Percentiles rank a stretch among this genome's conserved stretches.
phyloP scores from a whole-genome alignment of 1,140 invertebrate species.

The Cydia pomonella region DNA sequence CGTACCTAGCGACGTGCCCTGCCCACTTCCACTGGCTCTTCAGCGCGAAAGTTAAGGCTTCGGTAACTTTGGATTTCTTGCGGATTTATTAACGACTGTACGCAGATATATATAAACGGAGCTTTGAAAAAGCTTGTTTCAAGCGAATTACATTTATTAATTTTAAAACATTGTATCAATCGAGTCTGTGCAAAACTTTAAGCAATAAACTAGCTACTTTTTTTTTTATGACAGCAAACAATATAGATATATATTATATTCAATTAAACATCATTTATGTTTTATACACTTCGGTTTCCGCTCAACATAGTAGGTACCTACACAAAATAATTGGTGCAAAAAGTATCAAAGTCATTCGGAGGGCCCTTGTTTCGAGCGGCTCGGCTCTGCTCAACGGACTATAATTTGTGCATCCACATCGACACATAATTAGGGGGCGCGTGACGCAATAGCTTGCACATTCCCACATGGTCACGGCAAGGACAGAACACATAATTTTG shows the following conservation, averaged over 20 bases:
- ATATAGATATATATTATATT: not conserved
- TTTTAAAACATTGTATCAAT: too few relatives aligned
- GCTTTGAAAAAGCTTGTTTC: too few relatives aligned
- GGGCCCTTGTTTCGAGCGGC: slow-evolving; percentile 45
- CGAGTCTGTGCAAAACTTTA: too few relatives aligned
- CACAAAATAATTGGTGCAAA: slow-evolving; percentile 38
- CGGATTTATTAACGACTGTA: too few relatives aligned
- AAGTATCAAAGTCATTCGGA: slow-evolving; percentile 51
- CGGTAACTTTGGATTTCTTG: too few relatives aligned
- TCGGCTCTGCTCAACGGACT: slow-evolving; percentile 52
- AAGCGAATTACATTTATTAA: too few relatives aligned
- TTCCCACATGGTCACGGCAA: slow-evolving; percentile 66
- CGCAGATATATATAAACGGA: too few relatives aligned
- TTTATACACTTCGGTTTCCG: slow-evolving; percentile 20
- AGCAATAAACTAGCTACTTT: too few relatives aligned
- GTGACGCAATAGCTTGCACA: slow-evolving; percentile 68
- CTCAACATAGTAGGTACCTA: not conserved
- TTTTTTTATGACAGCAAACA: too few relatives aligned
- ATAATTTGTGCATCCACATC: slow-evolving; percentile 76
- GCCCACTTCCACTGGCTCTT: too few relatives aligned
- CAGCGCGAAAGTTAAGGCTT: too few relatives aligned
- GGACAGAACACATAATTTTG: slow-evolving; percentile 72
- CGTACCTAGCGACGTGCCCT: too few relatives aligned
- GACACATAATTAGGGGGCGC: slow-evolving; percentile 68
- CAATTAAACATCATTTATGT: slow-evolving; percentile 4